A percentile compares a stretch with the other conserved stretches of the same genome.
phyloP scores from a whole-genome alignment of 35 echinoderm and acorn worm genomes.

The Ophiothrix spiculata region DNA sequence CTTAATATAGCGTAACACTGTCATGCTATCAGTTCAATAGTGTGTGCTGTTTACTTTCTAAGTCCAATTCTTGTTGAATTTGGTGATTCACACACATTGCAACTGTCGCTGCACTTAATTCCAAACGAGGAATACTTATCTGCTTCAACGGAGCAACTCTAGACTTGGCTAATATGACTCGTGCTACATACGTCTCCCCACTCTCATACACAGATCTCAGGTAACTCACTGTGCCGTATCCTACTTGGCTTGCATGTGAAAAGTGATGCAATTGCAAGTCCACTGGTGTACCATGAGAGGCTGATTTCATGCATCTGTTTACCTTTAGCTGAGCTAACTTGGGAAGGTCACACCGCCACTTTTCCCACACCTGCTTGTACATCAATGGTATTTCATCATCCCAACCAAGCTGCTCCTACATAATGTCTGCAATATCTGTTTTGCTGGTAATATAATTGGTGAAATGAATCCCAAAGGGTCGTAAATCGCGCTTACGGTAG shows the following conservation, averaged over 20 bases:
- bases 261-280: slow-evolving; percentile 31
- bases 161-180: slow-evolving; percentile 21
- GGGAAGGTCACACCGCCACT: slow-evolving; percentile 26
- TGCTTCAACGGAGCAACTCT: slow-evolving; percentile 25
- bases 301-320: slow-evolving; percentile 23
- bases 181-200: slow-evolving; percentile 11
- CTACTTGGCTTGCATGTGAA: slow-evolving; percentile 9
- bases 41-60: not conserved
- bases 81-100: slow-evolving; percentile 26
- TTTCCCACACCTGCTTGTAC: slow-evolving; percentile 18
- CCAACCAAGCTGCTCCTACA: slow-evolving; percentile 40
- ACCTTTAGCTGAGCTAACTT: slow-evolving; percentile 18
- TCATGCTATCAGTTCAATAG: slow-evolving; percentile 49
- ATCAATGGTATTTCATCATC: slow-evolving; percentile 37
- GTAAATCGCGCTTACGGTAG: slow-evolving; percentile 40
- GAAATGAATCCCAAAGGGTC: slow-evolving; percentile 44
- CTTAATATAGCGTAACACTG: slow-evolving; percentile 49
- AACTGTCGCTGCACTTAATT: slow-evolving; percentile 35
- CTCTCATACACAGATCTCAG: slow-evolving; percentile 3
- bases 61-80: slow-evolving; percentile 24
- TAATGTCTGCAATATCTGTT: slow-evolving; percentile 44
- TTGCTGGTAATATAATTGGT: slow-evolving; percentile 41
- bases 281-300: not conserved
- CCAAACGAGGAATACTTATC: slow-evolving; percentile 43
- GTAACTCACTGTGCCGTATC: slow-evolving; percentile 30